Evolutionary conservation across 2,888 invertebrate species (phyloP).

Genomic region (Latheticus oryzae): DNA sequence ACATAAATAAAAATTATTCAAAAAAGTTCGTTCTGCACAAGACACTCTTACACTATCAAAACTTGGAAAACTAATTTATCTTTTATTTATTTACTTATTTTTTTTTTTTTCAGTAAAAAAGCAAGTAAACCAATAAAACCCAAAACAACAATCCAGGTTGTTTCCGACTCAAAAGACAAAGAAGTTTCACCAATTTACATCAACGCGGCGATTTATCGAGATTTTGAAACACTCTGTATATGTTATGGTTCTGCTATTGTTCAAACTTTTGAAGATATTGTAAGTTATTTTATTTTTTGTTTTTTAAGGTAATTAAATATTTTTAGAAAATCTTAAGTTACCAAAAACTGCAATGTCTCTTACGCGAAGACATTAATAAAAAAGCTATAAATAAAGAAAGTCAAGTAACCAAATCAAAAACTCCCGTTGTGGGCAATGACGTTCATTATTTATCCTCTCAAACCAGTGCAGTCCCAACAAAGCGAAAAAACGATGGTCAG

Average conservation of each 20-base stretch:
- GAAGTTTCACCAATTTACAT: constrained; percentile 70
- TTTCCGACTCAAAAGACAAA: constrained; percentile 67
- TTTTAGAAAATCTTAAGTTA: constrained; percentile 52
- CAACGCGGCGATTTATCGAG: constrained; percentile 64
- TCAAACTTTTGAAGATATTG: constrained; percentile 72
- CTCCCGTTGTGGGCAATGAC: constrained; percentile 64
- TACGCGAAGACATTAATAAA: constrained; percentile 63
- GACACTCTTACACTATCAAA: too few relatives aligned
- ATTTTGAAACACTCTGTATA: constrained; percentile 66
- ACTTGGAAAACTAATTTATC: neutral
- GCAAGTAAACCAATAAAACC: constrained; percentile 74
- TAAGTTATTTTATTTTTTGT: constrained; percentile 56
- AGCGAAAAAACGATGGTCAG: constrained; percentile 61
- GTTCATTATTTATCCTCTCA: constrained; percentile 68
- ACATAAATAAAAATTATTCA: too few relatives aligned
- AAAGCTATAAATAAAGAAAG: constrained; percentile 51
- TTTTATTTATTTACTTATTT: neutral
- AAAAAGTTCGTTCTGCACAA: too few relatives aligned
- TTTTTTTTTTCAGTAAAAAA: constrained; percentile 53
- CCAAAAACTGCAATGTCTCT: constrained; percentile 66
- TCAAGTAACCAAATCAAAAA: constrained; percentile 63
- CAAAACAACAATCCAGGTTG: constrained; percentile 71
- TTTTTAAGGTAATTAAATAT: too few relatives aligned
- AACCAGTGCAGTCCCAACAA: constrained; percentile 48
- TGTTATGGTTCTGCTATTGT: constrained; percentile 71